Base-by-base conservation (phyloP, 2,797 vertebrate species). In the Alfaro cultratus region DNA sequence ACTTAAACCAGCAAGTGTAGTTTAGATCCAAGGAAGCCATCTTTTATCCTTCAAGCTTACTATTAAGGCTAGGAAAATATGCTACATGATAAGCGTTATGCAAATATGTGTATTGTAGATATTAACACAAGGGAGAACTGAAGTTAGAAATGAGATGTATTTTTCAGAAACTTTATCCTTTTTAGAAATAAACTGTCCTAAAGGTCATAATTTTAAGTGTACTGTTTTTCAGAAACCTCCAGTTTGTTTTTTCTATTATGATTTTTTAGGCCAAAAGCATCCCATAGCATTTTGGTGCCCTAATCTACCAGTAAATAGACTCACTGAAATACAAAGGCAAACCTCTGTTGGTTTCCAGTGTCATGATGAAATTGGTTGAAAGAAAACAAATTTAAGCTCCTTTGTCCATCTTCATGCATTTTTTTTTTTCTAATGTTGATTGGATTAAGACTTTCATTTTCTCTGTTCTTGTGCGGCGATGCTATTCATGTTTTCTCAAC, bases 331-430 rank as follows among this genome's bases (percentile, higher is more conserved):
- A 36, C 12, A 62, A 72, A 34, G 36, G 45, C 75, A 68, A 55
- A 49, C 55, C 86, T 84, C 81, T 23, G 76, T 13, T 55, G 81
- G 80, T 79, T 84, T 78, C 39, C 83, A 62, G 80, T 68, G 80
- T 78, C 77, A 85, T 92, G 90, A 93, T 90, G 87, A 88, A 90
- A 93, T 75, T 76, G 84, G 83, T 85, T 87, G 89, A 91, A 92
- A 93, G 88, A 92, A 89, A 84, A 87, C 80, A 85, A 77, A 78
- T 89, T 89, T 82, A 70, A 46, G 74, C 80, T 70, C 72, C 86
- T 91, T 90, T 85, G 85, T 91, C 84, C 82, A 67, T 88, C 82
- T 90, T 88, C 92, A 87, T 70, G 76, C 84, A 34, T 84, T 83
- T 81, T 90, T 34, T 34, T 34, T 78, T 84, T 84, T 82, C 90